Conservation (phyloP, 37 sponge, comb jelly and placozoan species). For the Haliclona indistincta region DNA sequence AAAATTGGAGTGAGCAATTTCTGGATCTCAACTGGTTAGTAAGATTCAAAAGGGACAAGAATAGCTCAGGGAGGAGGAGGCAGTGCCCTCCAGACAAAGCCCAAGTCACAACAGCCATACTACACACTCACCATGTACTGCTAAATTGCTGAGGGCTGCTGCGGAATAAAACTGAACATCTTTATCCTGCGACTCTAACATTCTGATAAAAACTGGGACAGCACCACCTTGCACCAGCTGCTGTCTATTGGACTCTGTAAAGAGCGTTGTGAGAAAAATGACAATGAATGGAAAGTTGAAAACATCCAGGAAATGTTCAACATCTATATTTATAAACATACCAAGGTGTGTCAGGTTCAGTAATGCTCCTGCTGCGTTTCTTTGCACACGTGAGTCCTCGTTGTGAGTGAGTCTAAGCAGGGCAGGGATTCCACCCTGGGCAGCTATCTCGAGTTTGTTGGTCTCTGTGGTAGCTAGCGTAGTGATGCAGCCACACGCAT, state of each 20-base stretch:
- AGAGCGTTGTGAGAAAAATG: not conserved
- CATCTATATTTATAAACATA: constrained; percentile 25
- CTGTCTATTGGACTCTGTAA: constrained; percentile 64
- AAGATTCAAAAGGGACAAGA: not conserved
- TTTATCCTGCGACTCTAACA: constrained; percentile 61
- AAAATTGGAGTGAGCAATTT: too few species aligned
- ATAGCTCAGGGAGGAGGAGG: not conserved
- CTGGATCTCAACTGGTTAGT: too few species aligned
- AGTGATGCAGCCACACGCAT: constrained; percentile 91
- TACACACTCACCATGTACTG: constrained; percentile 66
- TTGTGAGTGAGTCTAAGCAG: constrained; percentile 54
- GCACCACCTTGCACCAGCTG: constrained; percentile 62
- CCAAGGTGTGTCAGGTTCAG: constrained; percentile 89
- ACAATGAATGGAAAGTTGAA: not conserved
- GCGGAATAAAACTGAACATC: constrained; percentile 89
- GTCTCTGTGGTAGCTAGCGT: constrained; percentile 86
- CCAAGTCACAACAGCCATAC: not conserved
- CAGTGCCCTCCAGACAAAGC: not conserved
- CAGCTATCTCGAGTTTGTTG: constrained; percentile 72
- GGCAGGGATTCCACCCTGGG: constrained; percentile 63
- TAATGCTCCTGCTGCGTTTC: constrained; percentile 83
- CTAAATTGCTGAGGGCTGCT: constrained; percentile 90
- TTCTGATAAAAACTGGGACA: constrained; percentile 61
- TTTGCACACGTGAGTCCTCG: constrained; percentile 59
- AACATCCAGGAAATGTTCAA: not conserved